phyloP scores from a whole-genome alignment of 2,113 vertebrate genomes.

The Gadus chalcogrammus region DNA sequence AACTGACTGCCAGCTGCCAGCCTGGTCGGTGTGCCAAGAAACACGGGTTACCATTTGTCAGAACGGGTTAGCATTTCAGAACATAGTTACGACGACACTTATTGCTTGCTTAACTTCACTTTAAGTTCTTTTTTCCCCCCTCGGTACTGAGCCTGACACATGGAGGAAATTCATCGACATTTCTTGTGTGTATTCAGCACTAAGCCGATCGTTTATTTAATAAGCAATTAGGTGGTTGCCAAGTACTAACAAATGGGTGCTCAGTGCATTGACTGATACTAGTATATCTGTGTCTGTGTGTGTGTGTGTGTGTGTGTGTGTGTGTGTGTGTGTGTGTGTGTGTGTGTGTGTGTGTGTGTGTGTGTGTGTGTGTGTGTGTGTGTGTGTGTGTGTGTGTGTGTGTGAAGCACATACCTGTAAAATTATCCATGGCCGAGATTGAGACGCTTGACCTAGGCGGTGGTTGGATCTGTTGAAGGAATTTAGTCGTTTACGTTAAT shows the following conservation, averaged over 20 bases:
- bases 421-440: neutral
- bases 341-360: neutral
- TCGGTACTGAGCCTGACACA: neutral
- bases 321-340: neutral
- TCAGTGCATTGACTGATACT: slow-evolving; percentile 46
- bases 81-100: too few species aligned
- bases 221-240: slow-evolving; percentile 32
- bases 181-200: slow-evolving; percentile 5
- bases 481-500: neutral
- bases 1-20: too few species aligned
- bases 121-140: slow-evolving; percentile 4
- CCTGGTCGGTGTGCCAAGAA: too few species aligned
- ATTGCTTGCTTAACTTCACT: neutral
- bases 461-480: neutral
- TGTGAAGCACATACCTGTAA: neutral
- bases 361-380: neutral
- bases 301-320: too few species aligned
- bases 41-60: too few species aligned
- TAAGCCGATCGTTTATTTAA: slow-evolving; percentile 46
- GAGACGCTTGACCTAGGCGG: neutral
- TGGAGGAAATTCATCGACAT: slow-evolving; percentile 3
- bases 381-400: too few species aligned
- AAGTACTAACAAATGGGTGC: slow-evolving; percentile 43
- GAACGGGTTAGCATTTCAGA: too few species aligned
- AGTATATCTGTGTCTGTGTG: neutral